A percentile compares a stretch with the other conserved stretches of the same genome.
Evolutionary conservation across 2,797 vertebrate species (phyloP).

Genomic region (Pseudochirops corinnae): DNA sequence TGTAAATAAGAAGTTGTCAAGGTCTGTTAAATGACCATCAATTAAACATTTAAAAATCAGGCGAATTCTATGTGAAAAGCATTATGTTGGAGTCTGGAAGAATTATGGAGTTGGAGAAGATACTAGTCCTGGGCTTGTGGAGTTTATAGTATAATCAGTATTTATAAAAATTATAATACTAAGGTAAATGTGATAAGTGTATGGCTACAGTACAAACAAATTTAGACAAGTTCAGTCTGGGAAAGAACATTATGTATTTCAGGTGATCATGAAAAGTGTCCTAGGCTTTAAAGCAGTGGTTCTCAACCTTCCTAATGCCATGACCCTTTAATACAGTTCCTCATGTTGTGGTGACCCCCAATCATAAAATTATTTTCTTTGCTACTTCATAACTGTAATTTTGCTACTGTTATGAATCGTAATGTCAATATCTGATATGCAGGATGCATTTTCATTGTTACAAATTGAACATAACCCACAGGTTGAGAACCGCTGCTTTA

Average conservation of each 20-base stretch:
- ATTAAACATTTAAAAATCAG: neutral
- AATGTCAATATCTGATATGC: too few relatives aligned
- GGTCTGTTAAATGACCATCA: neutral
- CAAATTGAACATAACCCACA: too few relatives aligned
- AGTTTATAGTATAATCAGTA: neutral
- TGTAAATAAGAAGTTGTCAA: neutral
- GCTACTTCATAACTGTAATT: too few relatives aligned
- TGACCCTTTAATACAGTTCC: too few relatives aligned
- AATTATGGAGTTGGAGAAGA: neutral
- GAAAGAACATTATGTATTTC: neutral
- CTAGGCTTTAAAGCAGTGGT: neutral
- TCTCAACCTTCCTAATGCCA: too few relatives aligned
- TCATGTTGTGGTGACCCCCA: too few relatives aligned
- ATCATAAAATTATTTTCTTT: too few relatives aligned
- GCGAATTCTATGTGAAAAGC: neutral
- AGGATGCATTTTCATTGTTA: too few relatives aligned
- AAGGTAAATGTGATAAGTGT: neutral
- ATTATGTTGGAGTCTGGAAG: neutral
- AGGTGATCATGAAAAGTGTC: neutral
- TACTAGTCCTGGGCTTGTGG: neutral
- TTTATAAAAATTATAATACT: neutral
- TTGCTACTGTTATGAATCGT: too few relatives aligned
- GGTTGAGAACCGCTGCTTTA: neutral
- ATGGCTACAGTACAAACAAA: neutral
- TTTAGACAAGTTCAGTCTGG: neutral